Evolutionary conservation across 2,888 invertebrate species (phyloP).

Genomic region (Apamea anceps): DNA sequence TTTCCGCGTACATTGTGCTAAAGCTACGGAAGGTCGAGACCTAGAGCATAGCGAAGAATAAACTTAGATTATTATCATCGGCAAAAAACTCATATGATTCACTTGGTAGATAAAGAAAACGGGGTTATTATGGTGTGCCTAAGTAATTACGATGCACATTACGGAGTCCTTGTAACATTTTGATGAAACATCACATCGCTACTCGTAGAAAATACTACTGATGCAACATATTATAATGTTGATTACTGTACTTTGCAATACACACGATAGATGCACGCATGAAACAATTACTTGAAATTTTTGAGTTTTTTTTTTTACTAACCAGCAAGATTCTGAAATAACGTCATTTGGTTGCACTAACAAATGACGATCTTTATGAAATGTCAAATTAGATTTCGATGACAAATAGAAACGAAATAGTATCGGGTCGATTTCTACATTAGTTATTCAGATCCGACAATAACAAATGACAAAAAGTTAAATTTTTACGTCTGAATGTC

Average conservation of each 20-base stretch:
- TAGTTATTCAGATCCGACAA: conserved; percentile 25
- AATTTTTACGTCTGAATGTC: conserved; percentile 26
- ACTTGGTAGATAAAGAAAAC: conserved; percentile 64
- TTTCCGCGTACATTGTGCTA: conserved; percentile 16
- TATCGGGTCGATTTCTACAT: conserved; percentile 45
- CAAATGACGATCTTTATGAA: conserved; percentile 19
- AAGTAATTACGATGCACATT: conserved; percentile 75
- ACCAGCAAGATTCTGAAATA: conserved; percentile 9
- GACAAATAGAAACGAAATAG: conserved; percentile 5
- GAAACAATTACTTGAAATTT: conserved; percentile 37
- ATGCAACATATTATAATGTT: conserved; percentile 67
- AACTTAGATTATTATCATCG: conserved; percentile 57
- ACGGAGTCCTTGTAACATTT: conserved; percentile 81
- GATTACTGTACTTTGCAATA: conserved; percentile 63
- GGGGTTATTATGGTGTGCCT: conserved; percentile 71
- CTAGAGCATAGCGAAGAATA: conserved; percentile 44
- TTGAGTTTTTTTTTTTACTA: neutral
- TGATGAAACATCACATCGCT: conserved; percentile 71
- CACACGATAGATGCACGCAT: conserved; percentile 48
- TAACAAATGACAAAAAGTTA: conserved; percentile 26
- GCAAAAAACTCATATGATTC: conserved; percentile 63
- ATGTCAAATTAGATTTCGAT: neutral
- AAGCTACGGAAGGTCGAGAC: conserved; percentile 29
- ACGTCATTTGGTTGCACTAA: neutral
- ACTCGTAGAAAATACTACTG: conserved; percentile 68